Percentiles rank a stretch among this genome's conserved stretches.
Evolutionary conservation across 2,888 invertebrate genomes (phyloP).

Genomic region (Parnassius apollo): DNA sequence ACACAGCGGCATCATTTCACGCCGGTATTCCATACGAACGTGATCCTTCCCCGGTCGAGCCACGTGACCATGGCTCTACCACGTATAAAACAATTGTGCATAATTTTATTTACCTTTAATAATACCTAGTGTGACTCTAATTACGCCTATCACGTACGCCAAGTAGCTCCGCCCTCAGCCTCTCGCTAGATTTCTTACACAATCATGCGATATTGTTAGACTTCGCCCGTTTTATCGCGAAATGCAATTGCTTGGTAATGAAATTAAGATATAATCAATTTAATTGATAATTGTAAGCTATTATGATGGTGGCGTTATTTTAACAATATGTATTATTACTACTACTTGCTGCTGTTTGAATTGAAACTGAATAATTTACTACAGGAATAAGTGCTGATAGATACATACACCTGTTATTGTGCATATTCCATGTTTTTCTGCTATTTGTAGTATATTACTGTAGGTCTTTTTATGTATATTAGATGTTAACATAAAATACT

Average conservation of each 20-base stretch:
- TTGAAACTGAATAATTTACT: constrained; percentile 14
- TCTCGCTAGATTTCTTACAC: constrained; percentile 3
- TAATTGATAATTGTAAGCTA: constrained; percentile 23
- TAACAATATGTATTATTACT: constrained; percentile 7
- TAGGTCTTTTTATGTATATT: no score
- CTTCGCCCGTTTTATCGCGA: constrained; percentile 12
- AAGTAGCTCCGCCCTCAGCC: constrained; percentile 6
- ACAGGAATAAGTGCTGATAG: constrained; percentile 2
- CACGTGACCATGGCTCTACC: no score
- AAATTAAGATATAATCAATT: constrained; percentile 28
- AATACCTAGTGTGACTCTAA: background rate
- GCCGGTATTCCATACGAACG: no score
- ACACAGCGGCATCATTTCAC: no score
- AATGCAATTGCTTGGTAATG: constrained; percentile 24
- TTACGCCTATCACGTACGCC: constrained; percentile 12
- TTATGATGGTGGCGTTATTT: constrained; percentile 16
- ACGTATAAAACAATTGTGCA: no score
- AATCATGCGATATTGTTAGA: constrained; percentile 18
- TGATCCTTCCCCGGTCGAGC: no score
- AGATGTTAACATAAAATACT: no score
- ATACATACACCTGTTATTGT: no score
- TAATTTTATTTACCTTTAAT: background rate
- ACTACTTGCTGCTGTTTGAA: constrained; percentile 20
- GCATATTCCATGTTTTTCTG: no score
- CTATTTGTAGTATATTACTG: no score